Percentiles rank a stretch among this genome's conserved stretches.
Evolutionary conservation across 2,888 invertebrate species (phyloP).

Genomic region (Dicyrtoma fusca): DNA sequence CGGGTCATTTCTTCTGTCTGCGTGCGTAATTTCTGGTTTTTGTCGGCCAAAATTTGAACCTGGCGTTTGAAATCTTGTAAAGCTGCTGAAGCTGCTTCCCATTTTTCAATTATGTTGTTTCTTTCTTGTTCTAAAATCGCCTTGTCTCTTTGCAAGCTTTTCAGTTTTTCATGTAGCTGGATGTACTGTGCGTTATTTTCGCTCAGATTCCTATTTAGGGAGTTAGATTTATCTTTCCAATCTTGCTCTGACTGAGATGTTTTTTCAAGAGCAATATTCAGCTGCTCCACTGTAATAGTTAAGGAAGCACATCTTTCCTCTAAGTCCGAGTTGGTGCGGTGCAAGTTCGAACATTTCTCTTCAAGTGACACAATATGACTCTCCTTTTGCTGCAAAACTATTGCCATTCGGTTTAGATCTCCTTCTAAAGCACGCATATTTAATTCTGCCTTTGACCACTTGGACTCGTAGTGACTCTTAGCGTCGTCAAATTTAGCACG

Average conservation of each 20-base stretch:
- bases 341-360: slow-evolving; percentile 80
- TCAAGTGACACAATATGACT: slow-evolving; percentile 74
- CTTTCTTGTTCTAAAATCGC: slow-evolving; percentile 52
- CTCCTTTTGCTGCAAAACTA: slow-evolving; percentile 85
- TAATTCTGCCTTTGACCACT: slow-evolving; percentile 74
- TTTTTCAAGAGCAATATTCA: slow-evolving; percentile 80
- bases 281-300: slow-evolving; percentile 87
- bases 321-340: slow-evolving; percentile 74
- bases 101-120: slow-evolving; percentile 53
- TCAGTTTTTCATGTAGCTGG: slow-evolving; percentile 78
- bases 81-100: slow-evolving; percentile 53
- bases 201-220: slow-evolving; percentile 47
- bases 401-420: slow-evolving; percentile 83
- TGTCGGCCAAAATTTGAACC: slow-evolving; percentile 53
- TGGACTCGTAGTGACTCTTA: slow-evolving; percentile 55
- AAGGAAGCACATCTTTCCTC: slow-evolving; percentile 88
- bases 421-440: slow-evolving; percentile 86
- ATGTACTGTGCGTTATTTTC: slow-evolving; percentile 59
- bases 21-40: slow-evolving; percentile 54
- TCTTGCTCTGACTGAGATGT: slow-evolving; percentile 73
- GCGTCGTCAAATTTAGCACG: slow-evolving; percentile 52
- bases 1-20: slow-evolving; percentile 56
- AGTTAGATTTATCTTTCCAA: slow-evolving; percentile 56
- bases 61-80: slow-evolving; percentile 56
- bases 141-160: slow-evolving; percentile 63